phyloP scores from a whole-genome alignment of 2,113 vertebrate species.

The Lophius piscatorius region DNA sequence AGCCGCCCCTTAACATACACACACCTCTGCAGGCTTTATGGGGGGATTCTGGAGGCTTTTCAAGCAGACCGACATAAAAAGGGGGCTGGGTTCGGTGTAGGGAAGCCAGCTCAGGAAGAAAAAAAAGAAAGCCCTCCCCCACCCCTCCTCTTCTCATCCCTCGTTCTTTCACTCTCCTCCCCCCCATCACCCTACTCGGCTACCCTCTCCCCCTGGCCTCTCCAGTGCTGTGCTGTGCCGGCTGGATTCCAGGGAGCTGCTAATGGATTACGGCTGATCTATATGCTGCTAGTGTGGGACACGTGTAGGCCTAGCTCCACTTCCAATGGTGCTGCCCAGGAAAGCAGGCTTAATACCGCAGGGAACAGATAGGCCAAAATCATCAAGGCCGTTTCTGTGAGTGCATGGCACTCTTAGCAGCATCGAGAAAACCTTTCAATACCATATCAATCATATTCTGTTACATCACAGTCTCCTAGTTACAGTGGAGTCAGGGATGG shows the following conservation, averaged over 20 bases:
- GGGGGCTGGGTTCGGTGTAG: slow-evolving; percentile 64
- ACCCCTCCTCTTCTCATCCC: slow-evolving; percentile 62
- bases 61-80: slow-evolving; percentile 72
- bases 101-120: slow-evolving; percentile 56
- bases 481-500: not conserved
- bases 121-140: slow-evolving; percentile 46
- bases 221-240: slow-evolving; percentile 70
- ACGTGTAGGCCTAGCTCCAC: slow-evolving; percentile 69
- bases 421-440: slow-evolving; percentile 7
- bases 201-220: slow-evolving; percentile 71
- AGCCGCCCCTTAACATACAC: slow-evolving; percentile 58
- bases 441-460: not conserved
- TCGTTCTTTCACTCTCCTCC: slow-evolving; percentile 19
- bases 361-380: slow-evolving; percentile 32
- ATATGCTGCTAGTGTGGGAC: slow-evolving; percentile 78
- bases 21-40: slow-evolving; percentile 71
- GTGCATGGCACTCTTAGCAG: not conserved
- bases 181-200: slow-evolving; percentile 59
- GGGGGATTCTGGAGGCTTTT: slow-evolving; percentile 71
- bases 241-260: slow-evolving; percentile 78
- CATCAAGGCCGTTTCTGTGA: slow-evolving; percentile 30
- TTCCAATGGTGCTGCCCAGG: slow-evolving; percentile 67
- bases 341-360: slow-evolving; percentile 60
- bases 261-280: slow-evolving; percentile 81
- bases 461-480: not conserved